These are phyloP conservation scores for Drosophila jambulina DNA, from an alignment of 1,140 invertebrate genomes.

Conservation along the genomic window DNA sequence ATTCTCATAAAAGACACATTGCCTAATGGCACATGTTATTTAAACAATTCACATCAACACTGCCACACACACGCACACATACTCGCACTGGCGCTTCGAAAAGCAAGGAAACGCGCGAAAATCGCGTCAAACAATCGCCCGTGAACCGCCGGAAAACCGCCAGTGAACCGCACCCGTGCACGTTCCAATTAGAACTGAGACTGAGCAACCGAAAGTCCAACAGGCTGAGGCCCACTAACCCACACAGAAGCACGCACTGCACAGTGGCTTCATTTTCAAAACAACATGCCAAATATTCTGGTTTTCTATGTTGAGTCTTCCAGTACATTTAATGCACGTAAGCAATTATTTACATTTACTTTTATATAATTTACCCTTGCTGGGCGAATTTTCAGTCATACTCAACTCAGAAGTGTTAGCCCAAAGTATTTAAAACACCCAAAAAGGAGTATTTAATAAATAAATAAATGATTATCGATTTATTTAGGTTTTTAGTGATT, in stretches of 20 bases:
- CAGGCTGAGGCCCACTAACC: slow-evolving; percentile 54
- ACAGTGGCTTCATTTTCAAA: background rate
- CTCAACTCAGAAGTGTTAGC: no score
- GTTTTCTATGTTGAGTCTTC: background rate
- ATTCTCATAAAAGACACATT: slow-evolving; percentile 41
- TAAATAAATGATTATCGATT: no score
- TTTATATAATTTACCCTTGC: no score
- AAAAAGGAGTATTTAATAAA: no score
- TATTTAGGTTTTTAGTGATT: no score
- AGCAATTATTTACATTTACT: no score
- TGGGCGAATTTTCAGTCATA: no score
- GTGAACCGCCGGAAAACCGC: slow-evolving; percentile 31
- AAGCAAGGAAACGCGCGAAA: slow-evolving; percentile 62
- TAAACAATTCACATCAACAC: slow-evolving; percentile 56
- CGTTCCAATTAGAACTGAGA: slow-evolving; percentile 78
- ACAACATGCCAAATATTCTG: background rate
- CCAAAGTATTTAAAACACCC: no score
- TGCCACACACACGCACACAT: slow-evolving; percentile 18
- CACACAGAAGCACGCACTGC: slow-evolving; percentile 12
- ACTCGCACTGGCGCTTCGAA: slow-evolving; percentile 8
- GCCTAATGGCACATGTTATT: slow-evolving; percentile 53
- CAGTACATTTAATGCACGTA: background rate
- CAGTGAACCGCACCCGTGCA: slow-evolving; percentile 53
- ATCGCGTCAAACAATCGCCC: slow-evolving; percentile 33
- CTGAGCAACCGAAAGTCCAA: slow-evolving; percentile 55